Evolutionary conservation across 1,140 invertebrate species (phyloP), one percentile per base, ranked within the genome.

Genomic region (Cryptotermes secundus): DNA sequence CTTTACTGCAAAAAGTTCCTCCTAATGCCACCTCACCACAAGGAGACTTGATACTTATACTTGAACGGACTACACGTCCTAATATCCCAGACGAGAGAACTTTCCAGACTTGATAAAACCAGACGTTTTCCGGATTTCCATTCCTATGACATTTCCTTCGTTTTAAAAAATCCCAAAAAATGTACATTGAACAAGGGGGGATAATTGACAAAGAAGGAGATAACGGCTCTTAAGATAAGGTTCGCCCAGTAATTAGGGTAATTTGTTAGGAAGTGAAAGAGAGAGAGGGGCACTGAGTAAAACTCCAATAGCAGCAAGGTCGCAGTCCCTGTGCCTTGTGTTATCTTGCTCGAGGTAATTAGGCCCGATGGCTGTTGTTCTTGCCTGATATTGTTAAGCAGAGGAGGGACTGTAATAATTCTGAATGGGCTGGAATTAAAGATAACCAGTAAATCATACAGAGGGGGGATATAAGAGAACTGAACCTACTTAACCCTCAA

Each of bases 371-470:
- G 59, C 59, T 31, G 59, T 72, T 31, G 59, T 14, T 31, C n/a
- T 1, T 9, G 2, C 59, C 1, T 31, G 26, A 72, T 72, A 72
- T 72, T 72, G 59, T 31, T 72, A 31, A 72, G 59, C 10, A 72
- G 59, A 72, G 6, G 59, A 72, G 59, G n/a, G n/a, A 72, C n/a
- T 31, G 26, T n/a, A 72, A 65, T 65, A 65, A 65, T n/a, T 65
- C 26, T 65, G 53, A 65, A 65, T 12, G 45, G n/a, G 4, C 9
- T n/a, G n/a, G 59, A 72, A 72, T 72, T 72, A 10, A n/a, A 72
- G 59, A 72, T 72, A 72, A 72, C 59, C 59, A 72, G 59, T 72
- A 72, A 31, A 72, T 72, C 59, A 72, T 72, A 72, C 31, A 49
- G 45, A 49, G 16, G 45, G 45, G 19, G 16, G 14, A 49, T 49